phyloP scores from a whole-genome alignment of 2,888 invertebrate genomes.

The Trissoscelio sp. region DNA sequence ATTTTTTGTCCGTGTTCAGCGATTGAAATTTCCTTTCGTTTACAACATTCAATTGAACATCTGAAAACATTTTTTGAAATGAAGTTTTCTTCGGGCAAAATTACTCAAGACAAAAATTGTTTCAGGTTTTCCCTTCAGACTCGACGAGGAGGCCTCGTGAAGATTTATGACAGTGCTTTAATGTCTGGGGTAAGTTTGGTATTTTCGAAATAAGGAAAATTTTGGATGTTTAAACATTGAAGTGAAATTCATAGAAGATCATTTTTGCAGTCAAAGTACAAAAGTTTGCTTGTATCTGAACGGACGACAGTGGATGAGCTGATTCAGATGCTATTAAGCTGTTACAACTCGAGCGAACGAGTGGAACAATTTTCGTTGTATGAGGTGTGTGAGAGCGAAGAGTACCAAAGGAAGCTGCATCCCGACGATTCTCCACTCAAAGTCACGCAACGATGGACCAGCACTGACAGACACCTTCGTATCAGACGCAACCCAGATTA shows the following conservation, averaged over 20 bases:
- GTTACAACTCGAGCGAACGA: constrained; percentile 92
- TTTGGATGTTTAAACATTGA: neutral
- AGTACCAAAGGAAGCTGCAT: constrained; percentile 94
- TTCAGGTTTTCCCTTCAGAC: constrained; percentile 93
- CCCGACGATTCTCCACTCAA: constrained; percentile 93
- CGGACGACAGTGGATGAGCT: constrained; percentile 95
- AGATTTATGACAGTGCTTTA: constrained; percentile 95
- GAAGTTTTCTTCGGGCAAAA: too few species aligned
- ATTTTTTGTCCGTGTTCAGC: constrained; percentile 14
- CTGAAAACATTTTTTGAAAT: too few species aligned
- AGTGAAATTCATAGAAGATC: neutral
- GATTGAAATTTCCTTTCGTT: constrained; percentile 37
- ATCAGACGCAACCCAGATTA: constrained; percentile 92
- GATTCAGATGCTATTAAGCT: constrained; percentile 91
- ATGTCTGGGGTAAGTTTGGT: constrained; percentile 90
- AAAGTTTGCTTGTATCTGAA: constrained; percentile 94
- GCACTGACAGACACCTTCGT: constrained; percentile 90
- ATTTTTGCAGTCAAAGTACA: constrained; percentile 92
- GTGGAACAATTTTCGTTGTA: constrained; percentile 94
- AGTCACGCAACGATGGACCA: constrained; percentile 88
- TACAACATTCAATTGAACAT: neutral
- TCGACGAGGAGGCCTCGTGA: constrained; percentile 94
- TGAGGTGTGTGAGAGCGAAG: constrained; percentile 92
- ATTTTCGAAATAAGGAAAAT: too few species aligned
- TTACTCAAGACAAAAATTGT: too few species aligned